Conservation (phyloP, 2,888 invertebrate species). For the Eilema sororculum region DNA sequence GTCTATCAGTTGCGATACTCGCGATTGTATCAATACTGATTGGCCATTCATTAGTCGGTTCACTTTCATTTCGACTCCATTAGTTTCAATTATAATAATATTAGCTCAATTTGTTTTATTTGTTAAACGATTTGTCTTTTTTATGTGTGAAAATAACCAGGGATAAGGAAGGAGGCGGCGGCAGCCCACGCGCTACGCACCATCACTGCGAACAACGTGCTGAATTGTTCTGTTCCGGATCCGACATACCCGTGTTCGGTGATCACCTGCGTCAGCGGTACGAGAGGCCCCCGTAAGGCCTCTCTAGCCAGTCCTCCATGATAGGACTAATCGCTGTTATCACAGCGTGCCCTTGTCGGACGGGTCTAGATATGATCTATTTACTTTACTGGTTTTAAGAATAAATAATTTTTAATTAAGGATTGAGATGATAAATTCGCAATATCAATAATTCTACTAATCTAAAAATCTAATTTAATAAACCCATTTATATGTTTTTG, state of each 20-base stretch:
- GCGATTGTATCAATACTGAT: slow-evolving; percentile 39
- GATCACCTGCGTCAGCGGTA: too few species aligned
- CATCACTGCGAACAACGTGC: too few species aligned
- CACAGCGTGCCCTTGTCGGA: too few species aligned
- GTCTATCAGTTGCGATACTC: slow-evolving; percentile 21
- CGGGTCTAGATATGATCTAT: slow-evolving; percentile 25
- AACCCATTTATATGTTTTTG: too few species aligned
- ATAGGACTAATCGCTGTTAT: too few species aligned
- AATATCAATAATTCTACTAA: neutral
- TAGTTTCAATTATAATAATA: slow-evolving; percentile 71
- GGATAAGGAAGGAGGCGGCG: too few species aligned
- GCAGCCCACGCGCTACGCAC: too few species aligned
- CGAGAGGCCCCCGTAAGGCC: too few species aligned
- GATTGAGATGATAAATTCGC: neutral
- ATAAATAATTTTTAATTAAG: slow-evolving; percentile 10
- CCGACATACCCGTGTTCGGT: too few species aligned
- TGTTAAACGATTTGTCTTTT: slow-evolving; percentile 42
- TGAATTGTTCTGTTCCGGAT: too few species aligned
- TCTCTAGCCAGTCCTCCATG: too few species aligned
- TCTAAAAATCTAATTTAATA: neutral
- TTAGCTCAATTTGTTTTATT: slow-evolving; percentile 55
- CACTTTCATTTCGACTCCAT: slow-evolving; percentile 74
- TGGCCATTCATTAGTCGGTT: slow-evolving; percentile 44
- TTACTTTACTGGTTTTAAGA: neutral
- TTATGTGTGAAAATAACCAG: too few species aligned